Conservation (phyloP, 2,113 vertebrate species). For the Ciconia boyciana region DNA sequence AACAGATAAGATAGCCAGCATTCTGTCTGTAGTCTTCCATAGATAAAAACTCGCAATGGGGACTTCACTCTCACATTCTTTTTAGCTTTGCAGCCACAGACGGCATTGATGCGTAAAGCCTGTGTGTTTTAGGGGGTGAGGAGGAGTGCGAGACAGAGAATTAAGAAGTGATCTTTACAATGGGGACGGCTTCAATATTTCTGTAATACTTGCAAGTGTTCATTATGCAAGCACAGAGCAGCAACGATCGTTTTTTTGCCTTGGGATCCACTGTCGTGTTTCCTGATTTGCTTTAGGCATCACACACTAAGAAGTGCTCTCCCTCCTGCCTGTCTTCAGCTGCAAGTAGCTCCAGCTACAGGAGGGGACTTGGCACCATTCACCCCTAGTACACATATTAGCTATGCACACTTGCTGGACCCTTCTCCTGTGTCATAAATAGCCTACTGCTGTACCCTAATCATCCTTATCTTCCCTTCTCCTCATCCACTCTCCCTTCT, state of each 20-base stretch:
- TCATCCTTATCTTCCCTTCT: neutral
- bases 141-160: neutral
- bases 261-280: neutral
- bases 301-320: neutral
- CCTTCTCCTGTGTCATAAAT: neutral
- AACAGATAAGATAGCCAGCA: neutral
- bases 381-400: neutral
- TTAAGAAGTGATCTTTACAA: neutral
- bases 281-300: neutral
- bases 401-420: neutral
- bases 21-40: neutral
- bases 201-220: neutral
- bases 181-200: rapidly evolving
- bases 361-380: neutral
- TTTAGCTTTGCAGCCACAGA: neutral
- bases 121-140: neutral
- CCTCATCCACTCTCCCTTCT: neutral
- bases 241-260: neutral
- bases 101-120: neutral
- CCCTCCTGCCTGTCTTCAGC: neutral
- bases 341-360: neutral
- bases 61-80: neutral
- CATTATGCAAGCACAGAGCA: neutral
- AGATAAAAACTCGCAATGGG: rapidly evolving
- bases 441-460: neutral